Evolutionary conservation across 2,113 vertebrate genomes (phyloP).

Genomic region (Nematolebias whitei): DNA sequence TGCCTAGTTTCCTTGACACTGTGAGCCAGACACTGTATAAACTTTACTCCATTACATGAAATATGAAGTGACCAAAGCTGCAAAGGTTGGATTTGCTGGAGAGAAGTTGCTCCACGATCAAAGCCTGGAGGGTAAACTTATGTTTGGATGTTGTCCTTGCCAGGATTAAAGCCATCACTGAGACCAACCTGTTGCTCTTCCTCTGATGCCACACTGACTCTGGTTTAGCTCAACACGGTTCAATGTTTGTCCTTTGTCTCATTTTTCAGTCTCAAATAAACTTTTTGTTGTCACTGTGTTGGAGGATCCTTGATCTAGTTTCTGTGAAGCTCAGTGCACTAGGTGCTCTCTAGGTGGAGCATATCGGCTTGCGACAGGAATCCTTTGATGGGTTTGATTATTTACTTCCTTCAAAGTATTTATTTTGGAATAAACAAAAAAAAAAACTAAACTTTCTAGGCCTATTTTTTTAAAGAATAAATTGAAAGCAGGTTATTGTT

Average conservation of each 20-base stretch:
- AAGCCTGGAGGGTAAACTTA: neutral
- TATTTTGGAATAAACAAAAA: too few relatives aligned
- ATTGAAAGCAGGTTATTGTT: neutral
- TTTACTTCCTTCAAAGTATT: too few relatives aligned
- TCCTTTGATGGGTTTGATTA: too few relatives aligned
- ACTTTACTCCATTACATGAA: too few relatives aligned
- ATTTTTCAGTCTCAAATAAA: slow-evolving; percentile 3
- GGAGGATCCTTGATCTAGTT: slow-evolving; percentile 20
- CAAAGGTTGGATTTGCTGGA: too few relatives aligned
- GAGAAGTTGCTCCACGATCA: neutral
- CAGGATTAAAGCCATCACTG: slow-evolving; percentile 12
- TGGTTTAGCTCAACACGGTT: slow-evolving; percentile 44
- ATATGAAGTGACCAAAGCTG: too few relatives aligned
- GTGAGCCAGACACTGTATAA: too few relatives aligned
- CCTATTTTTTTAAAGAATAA: neutral
- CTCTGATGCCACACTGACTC: slow-evolving; percentile 10
- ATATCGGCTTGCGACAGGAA: too few relatives aligned
- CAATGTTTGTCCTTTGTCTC: slow-evolving; percentile 25
- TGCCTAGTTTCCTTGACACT: too few relatives aligned
- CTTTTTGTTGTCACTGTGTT: slow-evolving; percentile 26
- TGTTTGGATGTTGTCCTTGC: slow-evolving; percentile 6
- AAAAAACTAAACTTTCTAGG: too few relatives aligned
- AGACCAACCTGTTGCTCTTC: neutral
- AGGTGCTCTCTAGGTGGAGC: neutral
- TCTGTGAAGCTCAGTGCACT: slow-evolving; percentile 19